Evolutionary conservation across 2,888 invertebrate species (phyloP), one percentile per base, ranked within the genome.

Genomic region (Scaptomyza cyrtandrae): DNA sequence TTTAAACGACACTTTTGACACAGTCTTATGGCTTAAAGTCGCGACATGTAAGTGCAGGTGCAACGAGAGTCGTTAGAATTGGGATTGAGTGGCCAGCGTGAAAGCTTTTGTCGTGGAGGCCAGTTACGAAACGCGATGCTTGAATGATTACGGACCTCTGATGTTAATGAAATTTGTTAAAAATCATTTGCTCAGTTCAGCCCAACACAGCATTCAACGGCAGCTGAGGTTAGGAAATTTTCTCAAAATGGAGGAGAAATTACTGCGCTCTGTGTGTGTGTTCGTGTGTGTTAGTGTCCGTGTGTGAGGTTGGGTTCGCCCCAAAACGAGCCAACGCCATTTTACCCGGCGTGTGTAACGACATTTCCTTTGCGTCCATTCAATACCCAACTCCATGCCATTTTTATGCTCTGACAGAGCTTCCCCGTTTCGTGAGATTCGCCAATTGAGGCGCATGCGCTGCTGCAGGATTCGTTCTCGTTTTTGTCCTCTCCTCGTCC

Each of bases 141-240:
- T 90, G 90, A 90, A 88, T 90, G 90, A 90, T 90, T 90, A 90
- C 89, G 85, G 84, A 87, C 85, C 90, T 90, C 90, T 90, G 90
- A 89, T 88, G 84, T 89, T 90, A 87, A 89, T 88, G 86, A 84
- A 90, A 89, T 86, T 88, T 88, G 90, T 83, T 86, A 81, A 89
- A 86, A 86, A 86, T 87, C 86, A 89, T 86, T 80, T 80, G 72
- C 84, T 85, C 74, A 60, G 57, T 56, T 70, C 65, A 68, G 56
- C 68, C 71, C 72, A 71, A 68, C 59, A 53, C 53, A 50, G 65
- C 66, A 45, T 61, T 58, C 59, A 43, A 60, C 50, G 50, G 64
- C 52, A 35, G 63, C 45, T 64, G 63, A 24, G 41, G 57, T 59
- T 48, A 86, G 89, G 89, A 89, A 70, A 88, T 88, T 89, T 75